Percentiles rank a stretch among this genome's conserved stretches.
These are phyloP conservation scores for Antennarius maculatus DNA, from an alignment of 2,797 vertebrate species.

Conservation along the genomic window DNA sequence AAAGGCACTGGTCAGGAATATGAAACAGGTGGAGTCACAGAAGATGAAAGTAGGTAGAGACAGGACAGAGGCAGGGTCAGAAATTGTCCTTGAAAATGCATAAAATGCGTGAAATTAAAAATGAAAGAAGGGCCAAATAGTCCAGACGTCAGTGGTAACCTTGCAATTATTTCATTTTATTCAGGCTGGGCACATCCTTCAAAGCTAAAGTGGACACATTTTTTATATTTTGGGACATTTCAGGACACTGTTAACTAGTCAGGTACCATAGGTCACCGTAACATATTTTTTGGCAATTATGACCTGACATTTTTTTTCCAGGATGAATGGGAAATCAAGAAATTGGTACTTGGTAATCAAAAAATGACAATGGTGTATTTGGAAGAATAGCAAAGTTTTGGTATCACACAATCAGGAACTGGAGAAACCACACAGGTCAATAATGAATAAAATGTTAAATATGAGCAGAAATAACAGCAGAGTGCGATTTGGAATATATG, in stretches of 20 bases:
- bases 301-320: conserved; percentile 2
- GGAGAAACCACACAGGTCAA: conserved; percentile 23
- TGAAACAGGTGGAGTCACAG: conserved; percentile 59
- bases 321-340: neutral
- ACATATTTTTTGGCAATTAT: conserved; percentile 16
- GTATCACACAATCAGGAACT: conserved; percentile 7
- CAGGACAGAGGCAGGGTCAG: conserved; percentile 57
- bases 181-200: conserved; percentile 25
- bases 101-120: conserved; percentile 76
- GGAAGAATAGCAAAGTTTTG: conserved; percentile 13
- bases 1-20: conserved; percentile 60
- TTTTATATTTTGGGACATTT: conserved; percentile 19
- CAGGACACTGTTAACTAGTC: conserved; percentile 6
- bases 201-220: conserved; percentile 15
- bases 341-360: conserved; percentile 1
- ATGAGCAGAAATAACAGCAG: conserved; percentile 11
- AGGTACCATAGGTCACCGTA: conserved; percentile 28
- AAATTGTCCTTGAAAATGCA: conserved; percentile 69
- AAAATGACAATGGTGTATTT: neutral
- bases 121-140: conserved; percentile 48
- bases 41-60: conserved; percentile 64
- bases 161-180: conserved; percentile 40
- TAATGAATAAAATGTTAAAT: conserved; percentile 30
- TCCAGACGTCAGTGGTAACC: conserved; percentile 29
- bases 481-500: neutral